Evolutionary conservation across 2,113 vertebrate genomes (phyloP).

Genomic region (Ciconia boyciana): DNA sequence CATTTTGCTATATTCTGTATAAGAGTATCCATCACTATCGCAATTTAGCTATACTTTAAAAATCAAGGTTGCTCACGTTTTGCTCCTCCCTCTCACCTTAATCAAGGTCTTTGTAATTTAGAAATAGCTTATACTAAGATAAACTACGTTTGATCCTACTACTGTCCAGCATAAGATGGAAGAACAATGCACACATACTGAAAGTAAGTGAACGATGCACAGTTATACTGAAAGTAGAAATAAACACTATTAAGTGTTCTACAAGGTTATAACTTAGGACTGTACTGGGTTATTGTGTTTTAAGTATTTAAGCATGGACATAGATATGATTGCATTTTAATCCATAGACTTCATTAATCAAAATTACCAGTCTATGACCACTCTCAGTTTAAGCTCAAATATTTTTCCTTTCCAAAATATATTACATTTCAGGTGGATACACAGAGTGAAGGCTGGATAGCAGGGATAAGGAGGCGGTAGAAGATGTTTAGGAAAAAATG

Average conservation of each 20-base stretch:
- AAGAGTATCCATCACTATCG: neutral
- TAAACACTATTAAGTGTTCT: neutral
- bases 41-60: neutral
- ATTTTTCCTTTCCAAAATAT: neutral
- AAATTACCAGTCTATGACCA: neutral
- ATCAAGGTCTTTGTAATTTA: neutral
- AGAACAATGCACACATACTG: neutral
- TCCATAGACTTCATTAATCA: neutral
- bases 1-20: neutral
- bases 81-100: neutral
- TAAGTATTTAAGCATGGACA: neutral
- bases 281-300: neutral
- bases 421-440: neutral
- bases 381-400: neutral
- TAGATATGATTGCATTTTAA: neutral
- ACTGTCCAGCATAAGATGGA: neutral
- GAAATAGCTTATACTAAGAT: neutral
- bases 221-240: neutral
- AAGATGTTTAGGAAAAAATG: neutral
- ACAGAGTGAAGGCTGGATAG: neutral
- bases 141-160: neutral
- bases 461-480: neutral
- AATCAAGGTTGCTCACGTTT: accelerated
- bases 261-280: neutral
- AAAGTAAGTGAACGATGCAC: neutral